phyloP scores from a whole-genome alignment of 1,140 invertebrate genomes.

The Dendroctonus ponderosae region DNA sequence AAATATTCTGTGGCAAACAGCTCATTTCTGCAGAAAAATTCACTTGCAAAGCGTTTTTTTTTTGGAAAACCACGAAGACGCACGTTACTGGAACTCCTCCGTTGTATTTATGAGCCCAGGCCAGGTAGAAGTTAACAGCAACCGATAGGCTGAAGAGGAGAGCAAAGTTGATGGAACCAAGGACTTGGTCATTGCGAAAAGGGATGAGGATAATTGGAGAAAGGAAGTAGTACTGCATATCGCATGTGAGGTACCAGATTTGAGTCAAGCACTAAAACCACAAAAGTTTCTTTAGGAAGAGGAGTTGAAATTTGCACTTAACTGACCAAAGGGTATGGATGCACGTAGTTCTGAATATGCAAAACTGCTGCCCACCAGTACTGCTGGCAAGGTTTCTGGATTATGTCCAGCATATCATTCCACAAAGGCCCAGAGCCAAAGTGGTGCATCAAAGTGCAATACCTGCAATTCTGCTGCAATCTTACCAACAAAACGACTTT shows the following conservation, averaged over 20 bases:
- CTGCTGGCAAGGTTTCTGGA: constrained; percentile 37
- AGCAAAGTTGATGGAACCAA: constrained; percentile 36
- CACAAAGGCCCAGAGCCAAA: constrained; percentile 40
- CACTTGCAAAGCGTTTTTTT: background rate
- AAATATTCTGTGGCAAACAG: constrained; percentile 38
- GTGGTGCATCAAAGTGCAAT: constrained; percentile 33
- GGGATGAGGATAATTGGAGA: constrained; percentile 58
- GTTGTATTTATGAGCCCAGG: constrained; percentile 41
- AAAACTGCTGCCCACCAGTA: constrained; percentile 38
- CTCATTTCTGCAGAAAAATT: constrained; percentile 16
- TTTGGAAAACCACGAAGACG: constrained; percentile 1
- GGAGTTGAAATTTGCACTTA: too few species aligned
- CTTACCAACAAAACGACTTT: background rate
- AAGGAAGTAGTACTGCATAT: constrained; percentile 64
- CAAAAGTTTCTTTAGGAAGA: background rate
- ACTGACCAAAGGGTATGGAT: constrained; percentile 37
- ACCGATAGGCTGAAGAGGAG: constrained; percentile 35
- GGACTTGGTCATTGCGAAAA: constrained; percentile 42
- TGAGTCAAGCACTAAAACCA: constrained; percentile 60
- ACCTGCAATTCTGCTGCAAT: constrained; percentile 2
- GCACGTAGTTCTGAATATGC: constrained; percentile 39
- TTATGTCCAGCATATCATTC: constrained; percentile 35
- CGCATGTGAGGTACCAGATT: constrained; percentile 66
- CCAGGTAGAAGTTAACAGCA: constrained; percentile 39
- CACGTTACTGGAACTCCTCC: constrained; percentile 41